These are phyloP conservation scores for Trichacis sp. DNA, from an alignment of 2,888 invertebrate genomes.

Conservation along the genomic window DNA sequence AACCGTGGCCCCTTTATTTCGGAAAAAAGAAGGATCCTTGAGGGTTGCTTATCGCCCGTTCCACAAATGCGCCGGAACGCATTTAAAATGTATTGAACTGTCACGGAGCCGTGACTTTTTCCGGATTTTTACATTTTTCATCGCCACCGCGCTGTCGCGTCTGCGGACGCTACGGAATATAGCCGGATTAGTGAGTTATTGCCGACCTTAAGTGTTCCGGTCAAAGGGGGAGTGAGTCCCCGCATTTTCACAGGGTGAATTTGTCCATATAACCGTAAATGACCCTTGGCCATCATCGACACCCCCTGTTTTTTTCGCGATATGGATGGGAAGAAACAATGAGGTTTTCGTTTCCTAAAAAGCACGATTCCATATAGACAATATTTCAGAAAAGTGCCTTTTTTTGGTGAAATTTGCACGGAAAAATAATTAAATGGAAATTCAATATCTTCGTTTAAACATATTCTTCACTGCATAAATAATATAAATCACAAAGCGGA, in stretches of 20 bases:
- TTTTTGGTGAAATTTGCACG: too few species aligned
- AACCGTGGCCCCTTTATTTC: constrained; percentile 34
- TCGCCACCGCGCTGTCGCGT: constrained; percentile 44
- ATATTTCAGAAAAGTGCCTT: too few species aligned
- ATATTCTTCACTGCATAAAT: too few species aligned
- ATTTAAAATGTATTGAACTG: constrained; percentile 70
- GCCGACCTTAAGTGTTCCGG: constrained; percentile 48
- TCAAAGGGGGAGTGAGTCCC: constrained; percentile 41
- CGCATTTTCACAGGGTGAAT: constrained; percentile 15
- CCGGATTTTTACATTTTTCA: constrained; percentile 68
- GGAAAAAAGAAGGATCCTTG: constrained; percentile 24
- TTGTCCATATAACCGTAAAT: constrained; percentile 18
- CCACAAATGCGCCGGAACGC: constrained; percentile 67
- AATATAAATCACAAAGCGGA: too few species aligned
- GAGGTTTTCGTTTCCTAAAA: background rate
- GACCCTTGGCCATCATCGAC: constrained; percentile 6
- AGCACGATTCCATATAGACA: too few species aligned
- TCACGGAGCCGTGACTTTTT: constrained; percentile 62
- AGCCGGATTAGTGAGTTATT: constrained; percentile 59
- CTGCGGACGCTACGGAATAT: constrained; percentile 40
- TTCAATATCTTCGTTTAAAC: too few species aligned
- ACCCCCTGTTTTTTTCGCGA: constrained; percentile 2
- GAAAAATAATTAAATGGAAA: too few species aligned
- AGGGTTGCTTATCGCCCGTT: constrained; percentile 56
- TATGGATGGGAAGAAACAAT: constrained; percentile 4